Evolutionary conservation across 2,113 vertebrate species (phyloP), one percentile per base, ranked within the genome.

Genomic region (Pogona vitticeps): DNA sequence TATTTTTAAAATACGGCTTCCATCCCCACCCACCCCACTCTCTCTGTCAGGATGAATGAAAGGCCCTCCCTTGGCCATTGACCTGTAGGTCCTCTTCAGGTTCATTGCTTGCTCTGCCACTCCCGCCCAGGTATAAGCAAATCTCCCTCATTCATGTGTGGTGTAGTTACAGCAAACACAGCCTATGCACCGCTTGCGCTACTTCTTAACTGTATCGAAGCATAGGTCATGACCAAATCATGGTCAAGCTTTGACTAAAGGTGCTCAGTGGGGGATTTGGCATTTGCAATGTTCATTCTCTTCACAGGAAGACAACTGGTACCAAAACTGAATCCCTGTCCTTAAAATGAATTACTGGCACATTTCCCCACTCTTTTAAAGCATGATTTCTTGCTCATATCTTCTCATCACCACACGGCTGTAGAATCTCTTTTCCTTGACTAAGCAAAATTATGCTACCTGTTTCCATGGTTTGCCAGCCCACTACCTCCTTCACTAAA

Each of bases 41-140:
- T 33, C 38, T 52, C 92, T 92, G 88, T 94, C 86, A 91, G 82
- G 81, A 92, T 94, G 95, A 94, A 94, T 94, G 94, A 95, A 92
- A 90, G 90, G 92, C 92, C 14, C 93, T 90, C 94, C 88, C 88
- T 90, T 78, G 82, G 91, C 89, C 89, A 92, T 61, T 91, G 92
- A 92, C 88, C 92, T 90, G 92, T 93, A 84, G 86, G 86, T 82
- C 79, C 17, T 92, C 93, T 95, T 93, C 90, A 94, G 91, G 91
- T 92, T 94, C 89, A 92, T 70, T 91, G 92, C 94, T 91, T 78
- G 92, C 83, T 76, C 89, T 89, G 38, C 88, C 93, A 93, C 92
- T 90, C 87, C 82, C 90, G 83, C 65, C 82, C 80, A 94, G 89
- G 93, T 26, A 31, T 31, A 91, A 82, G 73, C 93, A 88, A 75